phyloP scores from a whole-genome alignment of 2,113 vertebrate species.

The Procavia capensis region DNA sequence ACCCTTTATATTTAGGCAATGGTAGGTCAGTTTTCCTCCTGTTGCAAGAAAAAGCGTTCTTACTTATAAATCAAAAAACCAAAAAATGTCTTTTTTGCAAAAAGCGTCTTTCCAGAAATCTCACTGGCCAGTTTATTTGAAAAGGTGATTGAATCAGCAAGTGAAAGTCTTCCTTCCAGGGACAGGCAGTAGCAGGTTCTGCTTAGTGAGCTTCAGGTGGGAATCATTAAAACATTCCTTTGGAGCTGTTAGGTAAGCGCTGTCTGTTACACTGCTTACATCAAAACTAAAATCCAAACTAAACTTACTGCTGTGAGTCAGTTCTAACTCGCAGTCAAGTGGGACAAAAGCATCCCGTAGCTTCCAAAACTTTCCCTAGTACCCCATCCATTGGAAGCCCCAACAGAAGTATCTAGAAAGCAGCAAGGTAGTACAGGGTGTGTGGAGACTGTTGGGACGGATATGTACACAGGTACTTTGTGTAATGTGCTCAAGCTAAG shows the following conservation, averaged over 20 bases:
- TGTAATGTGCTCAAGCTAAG: background rate
- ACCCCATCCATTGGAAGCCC: background rate
- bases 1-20: background rate
- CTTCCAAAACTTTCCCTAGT: background rate
- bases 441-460: background rate
- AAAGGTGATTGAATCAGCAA: background rate
- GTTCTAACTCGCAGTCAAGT: too few species aligned
- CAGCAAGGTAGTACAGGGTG: background rate
- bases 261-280: background rate
- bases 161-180: background rate
- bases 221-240: background rate
- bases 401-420: background rate
- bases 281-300: too few species aligned
- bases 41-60: background rate
- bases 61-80: background rate
- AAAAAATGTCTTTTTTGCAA: background rate
- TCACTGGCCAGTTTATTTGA: background rate
- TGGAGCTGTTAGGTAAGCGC: background rate
- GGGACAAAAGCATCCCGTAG: background rate
- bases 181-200: background rate
- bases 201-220: too few species aligned
- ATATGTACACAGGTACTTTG: background rate
- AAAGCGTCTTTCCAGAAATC: background rate
- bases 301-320: too few species aligned
- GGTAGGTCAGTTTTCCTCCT: background rate